Conservation (phyloP, 2,113 vertebrate genomes). For the Calyptomena viridis region DNA sequence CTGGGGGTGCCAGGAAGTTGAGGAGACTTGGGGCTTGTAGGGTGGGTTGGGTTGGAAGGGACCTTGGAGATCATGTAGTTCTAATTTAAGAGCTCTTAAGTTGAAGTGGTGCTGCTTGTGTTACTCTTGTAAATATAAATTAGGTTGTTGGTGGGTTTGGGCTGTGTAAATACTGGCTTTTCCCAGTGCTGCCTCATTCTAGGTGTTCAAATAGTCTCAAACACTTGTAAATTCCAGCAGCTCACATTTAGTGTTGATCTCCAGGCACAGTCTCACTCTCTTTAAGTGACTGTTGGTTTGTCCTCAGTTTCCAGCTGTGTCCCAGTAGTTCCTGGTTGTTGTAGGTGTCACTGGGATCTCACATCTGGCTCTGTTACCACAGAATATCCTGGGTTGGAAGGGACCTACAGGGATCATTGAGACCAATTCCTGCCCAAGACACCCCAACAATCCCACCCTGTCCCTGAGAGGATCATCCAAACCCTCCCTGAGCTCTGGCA, state of each 20-base stretch:
- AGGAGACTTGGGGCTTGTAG: background rate
- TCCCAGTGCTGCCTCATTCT: background rate
- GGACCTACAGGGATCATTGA: background rate
- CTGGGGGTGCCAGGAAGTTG: background rate
- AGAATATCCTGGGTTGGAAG: background rate
- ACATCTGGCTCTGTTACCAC: background rate
- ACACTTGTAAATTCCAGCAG: background rate
- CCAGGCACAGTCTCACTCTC: background rate
- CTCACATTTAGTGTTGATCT: background rate
- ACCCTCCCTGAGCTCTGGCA: background rate
- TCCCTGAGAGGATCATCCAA: accelerated
- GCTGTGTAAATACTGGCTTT: background rate
- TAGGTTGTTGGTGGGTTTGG: background rate
- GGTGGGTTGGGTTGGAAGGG: background rate
- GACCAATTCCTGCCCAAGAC: background rate
- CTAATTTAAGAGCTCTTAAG: background rate
- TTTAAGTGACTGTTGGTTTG: background rate
- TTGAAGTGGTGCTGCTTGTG: background rate
- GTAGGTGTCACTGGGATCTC: background rate
- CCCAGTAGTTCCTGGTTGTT: background rate
- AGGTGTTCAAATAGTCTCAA: background rate
- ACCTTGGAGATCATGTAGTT: background rate
- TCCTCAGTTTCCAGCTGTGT: background rate
- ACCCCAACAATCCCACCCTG: background rate
- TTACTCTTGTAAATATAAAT: background rate